Conservation (phyloP, 1,140 invertebrate genomes). For the Patella vulgata region DNA sequence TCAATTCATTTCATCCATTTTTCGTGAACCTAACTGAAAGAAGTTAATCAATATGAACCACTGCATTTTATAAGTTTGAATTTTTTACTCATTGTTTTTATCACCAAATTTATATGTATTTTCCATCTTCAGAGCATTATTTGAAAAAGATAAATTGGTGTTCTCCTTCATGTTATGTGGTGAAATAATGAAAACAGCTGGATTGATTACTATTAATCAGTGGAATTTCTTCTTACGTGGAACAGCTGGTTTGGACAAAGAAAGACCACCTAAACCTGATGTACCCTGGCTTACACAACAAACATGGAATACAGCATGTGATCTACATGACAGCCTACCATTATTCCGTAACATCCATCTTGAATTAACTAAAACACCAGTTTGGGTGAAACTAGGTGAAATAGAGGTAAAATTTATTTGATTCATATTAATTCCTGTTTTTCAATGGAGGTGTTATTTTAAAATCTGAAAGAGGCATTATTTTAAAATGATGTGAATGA, state of each 20-base stretch:
- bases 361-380: constrained; percentile 56
- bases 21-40: no score
- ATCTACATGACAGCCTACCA: constrained; percentile 52
- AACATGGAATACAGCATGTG: constrained; percentile 56
- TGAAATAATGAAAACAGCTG: constrained; percentile 76
- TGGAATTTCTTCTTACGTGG: constrained; percentile 83
- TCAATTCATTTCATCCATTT: no score
- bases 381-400: constrained; percentile 49
- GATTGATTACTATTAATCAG: constrained; percentile 70
- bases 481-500: no score
- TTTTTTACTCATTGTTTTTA: no score
- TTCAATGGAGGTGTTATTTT: no score
- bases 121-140: constrained; percentile 64
- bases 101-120: no score
- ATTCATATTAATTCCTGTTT: no score
- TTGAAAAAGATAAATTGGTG: constrained; percentile 68
- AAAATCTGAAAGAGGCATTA: no score
- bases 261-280: constrained; percentile 59
- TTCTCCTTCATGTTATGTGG: constrained; percentile 80
- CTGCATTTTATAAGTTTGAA: no score
- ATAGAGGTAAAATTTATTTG: constrained; percentile 38
- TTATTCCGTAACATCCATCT: constrained; percentile 58
- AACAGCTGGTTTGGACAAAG: constrained; percentile 64
- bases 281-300: constrained; percentile 46
- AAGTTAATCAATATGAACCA: no score